Base-by-base conservation (phyloP, 2,888 invertebrate species). In the Hypomecis punctinalis region DNA sequence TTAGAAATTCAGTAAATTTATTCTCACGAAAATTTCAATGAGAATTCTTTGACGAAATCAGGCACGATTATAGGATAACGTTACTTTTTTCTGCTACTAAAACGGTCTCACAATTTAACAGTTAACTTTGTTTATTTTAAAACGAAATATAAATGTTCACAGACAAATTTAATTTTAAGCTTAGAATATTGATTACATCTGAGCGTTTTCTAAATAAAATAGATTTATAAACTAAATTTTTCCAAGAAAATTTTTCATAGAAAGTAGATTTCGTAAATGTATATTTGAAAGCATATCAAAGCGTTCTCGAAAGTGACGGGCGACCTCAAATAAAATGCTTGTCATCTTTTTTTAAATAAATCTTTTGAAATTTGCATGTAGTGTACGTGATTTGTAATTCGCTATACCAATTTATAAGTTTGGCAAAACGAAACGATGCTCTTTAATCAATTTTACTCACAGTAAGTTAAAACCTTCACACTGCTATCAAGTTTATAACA, bases 31-130 rank as follows among this genome's bases (percentile, higher is more conserved):
- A 75, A 73, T 69, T 72, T 73, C 61, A 72, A 73, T 63, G 73
- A 78, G 76, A 69, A 70, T 67, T 66, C 63, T 67, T 75, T 70
- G 76, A 83, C 75, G 80, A 81, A 83, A 86, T 73, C 74, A 89
- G 89, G 88, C 89, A 91, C 90, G 72, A 81, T 82, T 74, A 79
- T 88, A 88, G 87, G 85, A 90, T 79, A 78, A 73, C 36, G 48
- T 69, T n/a, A 57, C 58, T 66, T 64, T 63, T 57, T 48, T 51
- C 60, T 69, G 63, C 55, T 63, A 71, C 69, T 68, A 60, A 67
- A 63, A 59, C 66, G 65, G 56, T 62, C 47, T 56, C 52, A 53
- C 59, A 66, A 61, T 64, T 65, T 66, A 55, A 61, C 49, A 66
- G 48, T 48, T 66, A 66, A 51, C 5, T 51, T 53, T 57, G 65